Conservation (phyloP, 2,888 invertebrate species). For the Hirtodrosophila confusa region DNA sequence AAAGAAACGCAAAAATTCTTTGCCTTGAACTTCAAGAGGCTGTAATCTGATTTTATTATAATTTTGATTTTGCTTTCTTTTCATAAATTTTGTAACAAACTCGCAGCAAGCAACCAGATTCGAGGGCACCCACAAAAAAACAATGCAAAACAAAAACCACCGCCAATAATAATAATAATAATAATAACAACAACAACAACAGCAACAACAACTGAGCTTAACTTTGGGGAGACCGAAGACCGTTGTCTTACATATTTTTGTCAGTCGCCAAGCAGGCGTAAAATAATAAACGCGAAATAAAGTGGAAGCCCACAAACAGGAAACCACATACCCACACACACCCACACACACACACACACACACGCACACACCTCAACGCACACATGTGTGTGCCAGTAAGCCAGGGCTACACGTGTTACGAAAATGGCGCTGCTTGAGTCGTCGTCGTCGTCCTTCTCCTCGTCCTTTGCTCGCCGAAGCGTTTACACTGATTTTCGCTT, state of each 20-base stretch:
- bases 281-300: conserved; percentile 81
- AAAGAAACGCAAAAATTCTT: conserved; percentile 28
- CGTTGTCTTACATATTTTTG: conserved; percentile 56
- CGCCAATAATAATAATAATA: conserved; percentile 73
- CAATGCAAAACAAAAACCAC: conserved; percentile 63
- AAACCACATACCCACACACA: conserved; percentile 52
- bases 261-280: conserved; percentile 79
- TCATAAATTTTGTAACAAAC: conserved; percentile 81
- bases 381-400: conserved; percentile 27
- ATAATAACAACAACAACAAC: conserved; percentile 25
- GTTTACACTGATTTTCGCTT: conserved; percentile 81
- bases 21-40: conserved; percentile 55
- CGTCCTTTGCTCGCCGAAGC: conserved; percentile 65
- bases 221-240: conserved; percentile 12
- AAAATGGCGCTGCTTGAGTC: conserved; percentile 52
- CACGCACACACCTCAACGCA: background rate
- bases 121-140: conserved; percentile 25
- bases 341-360: conserved; percentile 15
- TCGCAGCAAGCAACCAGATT: conserved; percentile 23
- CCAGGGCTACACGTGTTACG: conserved; percentile 56
- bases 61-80: conserved; percentile 81
- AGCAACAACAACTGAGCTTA: conserved; percentile 36
- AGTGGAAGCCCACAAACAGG: conserved; percentile 72
- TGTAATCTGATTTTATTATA: conserved; percentile 80
- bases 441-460: conserved; percentile 4